Conservation (phyloP, 2,888 invertebrate genomes). For the Sclerodermus sp. region DNA sequence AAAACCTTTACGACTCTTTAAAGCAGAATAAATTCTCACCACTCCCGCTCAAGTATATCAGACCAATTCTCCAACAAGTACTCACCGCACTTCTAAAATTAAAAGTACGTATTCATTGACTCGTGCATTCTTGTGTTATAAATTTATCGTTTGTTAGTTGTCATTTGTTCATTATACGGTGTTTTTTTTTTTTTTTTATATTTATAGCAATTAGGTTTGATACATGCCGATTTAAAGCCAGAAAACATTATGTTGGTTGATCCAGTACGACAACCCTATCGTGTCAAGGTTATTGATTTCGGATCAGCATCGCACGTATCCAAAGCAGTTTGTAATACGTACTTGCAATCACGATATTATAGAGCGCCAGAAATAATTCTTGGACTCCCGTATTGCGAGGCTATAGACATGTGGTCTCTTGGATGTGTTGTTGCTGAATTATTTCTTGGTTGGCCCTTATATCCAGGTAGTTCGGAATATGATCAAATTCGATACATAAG, state of each 20-base stretch:
- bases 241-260: constrained; percentile 99
- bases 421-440: constrained; percentile 99
- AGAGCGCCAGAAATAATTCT: constrained; percentile 96
- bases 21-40: constrained; percentile 99
- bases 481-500: constrained; percentile 97
- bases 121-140: background rate
- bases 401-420: constrained; percentile 99
- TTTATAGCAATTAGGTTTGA: constrained; percentile 92
- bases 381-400: constrained; percentile 98
- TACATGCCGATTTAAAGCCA: constrained; percentile 99
- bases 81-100: constrained; percentile 83
- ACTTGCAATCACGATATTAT: constrained; percentile 98
- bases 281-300: constrained; percentile 99
- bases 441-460: constrained; percentile 98
- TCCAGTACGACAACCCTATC: constrained; percentile 95
- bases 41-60: constrained; percentile 95
- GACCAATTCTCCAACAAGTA: constrained; percentile 99
- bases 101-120: constrained; percentile 64
- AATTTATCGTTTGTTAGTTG: background rate
- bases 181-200: background rate
- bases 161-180: background rate
- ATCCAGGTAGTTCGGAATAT: constrained; percentile 98
- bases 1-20: constrained; percentile 99
- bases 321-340: constrained; percentile 99
- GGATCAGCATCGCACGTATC: constrained; percentile 99